These are phyloP conservation scores for Brevimyrus niger DNA, from an alignment of 2,113 vertebrate species.

Conservation along the genomic window DNA sequence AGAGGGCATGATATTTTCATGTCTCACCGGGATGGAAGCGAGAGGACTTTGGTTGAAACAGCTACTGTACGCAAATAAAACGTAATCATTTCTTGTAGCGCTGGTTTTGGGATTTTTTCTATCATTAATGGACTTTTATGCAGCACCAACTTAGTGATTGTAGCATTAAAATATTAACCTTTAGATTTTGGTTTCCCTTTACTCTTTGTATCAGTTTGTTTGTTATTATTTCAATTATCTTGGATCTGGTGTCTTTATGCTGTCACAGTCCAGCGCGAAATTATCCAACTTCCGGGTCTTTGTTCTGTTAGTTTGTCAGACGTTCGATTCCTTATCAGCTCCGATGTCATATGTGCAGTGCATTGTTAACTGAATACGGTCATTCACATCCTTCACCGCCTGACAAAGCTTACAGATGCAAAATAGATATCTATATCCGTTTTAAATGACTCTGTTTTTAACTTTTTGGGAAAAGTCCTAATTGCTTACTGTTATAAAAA, in stretches of 20 bases:
- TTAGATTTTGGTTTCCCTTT: background rate
- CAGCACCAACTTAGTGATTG: background rate
- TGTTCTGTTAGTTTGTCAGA: background rate
- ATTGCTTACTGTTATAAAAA: background rate
- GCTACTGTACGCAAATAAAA: background rate
- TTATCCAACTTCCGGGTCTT: background rate
- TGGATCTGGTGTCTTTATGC: background rate
- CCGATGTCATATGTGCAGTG: background rate
- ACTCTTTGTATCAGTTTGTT: background rate
- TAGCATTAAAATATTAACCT: background rate
- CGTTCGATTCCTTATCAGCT: background rate
- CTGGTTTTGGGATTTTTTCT: background rate
- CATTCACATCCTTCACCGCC: background rate
- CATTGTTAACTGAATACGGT: background rate
- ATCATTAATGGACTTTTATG: background rate
- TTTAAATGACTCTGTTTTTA: background rate
- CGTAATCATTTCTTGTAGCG: background rate
- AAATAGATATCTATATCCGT: background rate
- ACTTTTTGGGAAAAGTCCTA: background rate
- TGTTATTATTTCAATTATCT: background rate
- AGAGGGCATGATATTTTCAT: background rate
- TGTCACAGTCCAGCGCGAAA: background rate
- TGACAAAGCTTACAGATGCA: background rate
- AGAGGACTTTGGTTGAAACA: background rate
- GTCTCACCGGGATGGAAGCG: background rate